Evolutionary conservation across 2,888 invertebrate genomes (phyloP).

Genomic region (Neuroscelio doddi): DNA sequence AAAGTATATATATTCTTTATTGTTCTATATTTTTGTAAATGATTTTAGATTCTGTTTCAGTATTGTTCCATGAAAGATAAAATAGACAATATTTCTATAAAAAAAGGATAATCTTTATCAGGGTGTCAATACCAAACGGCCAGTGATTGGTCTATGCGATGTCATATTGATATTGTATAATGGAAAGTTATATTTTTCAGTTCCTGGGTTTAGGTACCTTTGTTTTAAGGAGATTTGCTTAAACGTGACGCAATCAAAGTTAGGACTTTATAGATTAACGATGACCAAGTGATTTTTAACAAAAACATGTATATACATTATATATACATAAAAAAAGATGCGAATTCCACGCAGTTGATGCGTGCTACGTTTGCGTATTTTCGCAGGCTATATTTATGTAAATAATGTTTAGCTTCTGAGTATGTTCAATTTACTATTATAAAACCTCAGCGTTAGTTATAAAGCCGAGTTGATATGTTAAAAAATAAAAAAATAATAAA

Average conservation of each 20-base stretch:
- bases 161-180: not conserved
- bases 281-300: not conserved
- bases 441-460: conserved; percentile 3
- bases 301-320: not conserved
- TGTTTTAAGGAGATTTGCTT: not conserved
- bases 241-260: not conserved
- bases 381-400: conserved; percentile 3
- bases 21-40: no score
- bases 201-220: not conserved
- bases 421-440: conserved; percentile 2
- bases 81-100: no score
- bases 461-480: conserved; percentile 5
- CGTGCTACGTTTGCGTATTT: conserved; percentile 2
- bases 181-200: conserved; percentile 4
- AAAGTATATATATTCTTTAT: no score
- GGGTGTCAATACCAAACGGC: no score
- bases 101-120: no score
- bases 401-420: conserved; percentile 5
- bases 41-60: no score
- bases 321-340: not conserved
- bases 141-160: not conserved
- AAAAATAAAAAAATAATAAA: not conserved
- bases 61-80: no score
- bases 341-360: not conserved
- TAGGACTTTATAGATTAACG: not conserved